These are phyloP conservation scores for Xiphophorus hellerii DNA, from an alignment of 2,113 vertebrate species.

Conservation along the genomic window DNA sequence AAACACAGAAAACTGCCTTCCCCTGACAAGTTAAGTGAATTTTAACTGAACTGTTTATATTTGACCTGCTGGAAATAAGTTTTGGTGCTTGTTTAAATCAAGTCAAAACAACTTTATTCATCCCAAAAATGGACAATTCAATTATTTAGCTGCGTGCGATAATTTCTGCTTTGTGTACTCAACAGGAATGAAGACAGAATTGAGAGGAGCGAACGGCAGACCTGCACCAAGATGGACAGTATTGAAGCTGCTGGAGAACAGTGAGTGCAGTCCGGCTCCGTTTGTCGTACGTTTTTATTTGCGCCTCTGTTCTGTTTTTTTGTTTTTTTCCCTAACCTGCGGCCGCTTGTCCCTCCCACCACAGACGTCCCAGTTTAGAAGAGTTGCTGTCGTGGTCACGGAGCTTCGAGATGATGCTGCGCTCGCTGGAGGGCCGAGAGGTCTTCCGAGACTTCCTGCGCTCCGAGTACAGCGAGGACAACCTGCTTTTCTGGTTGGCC, in stretches of 20 bases:
- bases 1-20: no score
- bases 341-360: neutral
- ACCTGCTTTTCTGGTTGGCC: constrained; percentile 97
- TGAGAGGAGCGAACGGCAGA: constrained; percentile 76
- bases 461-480: constrained; percentile 98
- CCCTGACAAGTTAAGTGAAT: no score
- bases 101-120: no score
- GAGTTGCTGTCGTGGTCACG: constrained; percentile 96
- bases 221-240: constrained; percentile 83
- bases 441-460: constrained; percentile 95
- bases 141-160: no score
- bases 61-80: neutral
- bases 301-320: neutral
- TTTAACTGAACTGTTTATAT: neutral
- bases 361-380: constrained; percentile 87
- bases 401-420: constrained; percentile 99
- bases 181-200: constrained; percentile 80
- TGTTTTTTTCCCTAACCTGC: neutral
- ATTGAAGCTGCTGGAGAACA: constrained; percentile 81
- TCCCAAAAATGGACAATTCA: no score
- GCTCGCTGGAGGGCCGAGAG: constrained; percentile 89
- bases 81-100: no score
- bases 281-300: neutral
- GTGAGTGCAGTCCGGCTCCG: constrained; percentile 56
- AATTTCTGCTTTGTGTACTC: neutral